phyloP scores from a whole-genome alignment of 2,113 vertebrate genomes.

The Carassius carassius region DNA sequence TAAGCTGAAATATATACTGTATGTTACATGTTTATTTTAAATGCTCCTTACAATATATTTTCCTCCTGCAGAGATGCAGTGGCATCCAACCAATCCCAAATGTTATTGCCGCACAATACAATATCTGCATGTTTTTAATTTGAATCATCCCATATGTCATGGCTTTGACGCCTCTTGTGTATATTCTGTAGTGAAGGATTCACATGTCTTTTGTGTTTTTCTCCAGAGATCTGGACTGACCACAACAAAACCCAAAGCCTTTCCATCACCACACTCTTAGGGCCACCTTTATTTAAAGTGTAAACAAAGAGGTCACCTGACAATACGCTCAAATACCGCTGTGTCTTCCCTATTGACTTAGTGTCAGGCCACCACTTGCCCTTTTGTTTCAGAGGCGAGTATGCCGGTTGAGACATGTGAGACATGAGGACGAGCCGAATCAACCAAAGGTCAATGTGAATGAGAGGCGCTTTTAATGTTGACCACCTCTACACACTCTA shows the following conservation, averaged over 20 bases:
- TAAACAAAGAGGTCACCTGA: constrained; percentile 46
- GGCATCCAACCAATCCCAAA: neutral
- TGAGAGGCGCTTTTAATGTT: constrained; percentile 38
- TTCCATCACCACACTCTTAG: neutral
- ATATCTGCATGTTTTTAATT: neutral
- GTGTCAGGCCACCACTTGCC: constrained; percentile 57
- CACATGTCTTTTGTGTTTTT: neutral
- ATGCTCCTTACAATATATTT: neutral
- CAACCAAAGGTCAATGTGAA: constrained; percentile 59
- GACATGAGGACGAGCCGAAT: constrained; percentile 12
- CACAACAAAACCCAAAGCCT: neutral
- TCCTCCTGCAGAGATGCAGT: neutral
- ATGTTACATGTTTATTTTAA: neutral
- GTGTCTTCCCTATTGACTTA: constrained; percentile 57
- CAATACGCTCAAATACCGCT: constrained; percentile 45
- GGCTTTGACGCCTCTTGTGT: neutral
- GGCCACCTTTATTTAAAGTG: constrained; percentile 17
- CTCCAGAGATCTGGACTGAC: neutral
- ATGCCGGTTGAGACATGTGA: constrained; percentile 34
- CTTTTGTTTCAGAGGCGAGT: constrained; percentile 56
- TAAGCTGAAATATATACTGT: too few relatives aligned
- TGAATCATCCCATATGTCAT: neutral
- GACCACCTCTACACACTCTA: constrained; percentile 29
- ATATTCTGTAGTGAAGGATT: neutral
- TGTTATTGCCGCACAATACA: neutral